phyloP scores from a whole-genome alignment of 2,888 invertebrate genomes.

The Agrotis exclamationis region DNA sequence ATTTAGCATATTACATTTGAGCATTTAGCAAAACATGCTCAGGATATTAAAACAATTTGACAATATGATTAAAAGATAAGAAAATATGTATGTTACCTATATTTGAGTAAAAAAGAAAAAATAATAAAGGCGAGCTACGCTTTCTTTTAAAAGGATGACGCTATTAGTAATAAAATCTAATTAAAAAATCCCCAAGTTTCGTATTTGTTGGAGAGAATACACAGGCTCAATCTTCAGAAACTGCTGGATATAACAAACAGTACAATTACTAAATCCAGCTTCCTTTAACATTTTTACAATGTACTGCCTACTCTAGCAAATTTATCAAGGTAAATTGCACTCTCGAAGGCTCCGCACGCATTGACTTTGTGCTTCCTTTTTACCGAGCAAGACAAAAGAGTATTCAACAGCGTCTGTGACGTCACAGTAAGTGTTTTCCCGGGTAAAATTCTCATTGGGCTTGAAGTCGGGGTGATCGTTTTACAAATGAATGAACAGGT shows the following conservation, averaged over 20 bases:
- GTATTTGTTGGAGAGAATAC: not conserved
- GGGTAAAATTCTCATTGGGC: not conserved
- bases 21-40: not conserved
- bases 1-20: too few relatives aligned
- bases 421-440: not conserved
- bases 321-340: conserved; percentile 7
- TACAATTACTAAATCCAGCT: not conserved
- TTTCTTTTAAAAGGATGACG: too few relatives aligned
- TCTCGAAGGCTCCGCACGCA: not conserved
- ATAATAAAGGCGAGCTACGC: too few relatives aligned
- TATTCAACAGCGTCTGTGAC: not conserved
- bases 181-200: too few relatives aligned
- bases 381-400: not conserved
- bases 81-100: too few relatives aligned
- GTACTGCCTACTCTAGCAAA: not conserved
- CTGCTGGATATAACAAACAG: not conserved
- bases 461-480: not conserved
- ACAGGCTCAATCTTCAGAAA: conserved; percentile 5
- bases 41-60: not conserved
- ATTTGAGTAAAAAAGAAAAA: too few relatives aligned
- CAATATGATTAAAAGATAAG: not conserved
- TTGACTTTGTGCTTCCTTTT: not conserved
- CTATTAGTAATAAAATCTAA: too few relatives aligned
- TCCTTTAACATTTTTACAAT: not conserved
- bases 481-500: conserved; percentile 12